Conservation (phyloP, 2,888 invertebrate genomes). For the Cotesia congregata region DNA sequence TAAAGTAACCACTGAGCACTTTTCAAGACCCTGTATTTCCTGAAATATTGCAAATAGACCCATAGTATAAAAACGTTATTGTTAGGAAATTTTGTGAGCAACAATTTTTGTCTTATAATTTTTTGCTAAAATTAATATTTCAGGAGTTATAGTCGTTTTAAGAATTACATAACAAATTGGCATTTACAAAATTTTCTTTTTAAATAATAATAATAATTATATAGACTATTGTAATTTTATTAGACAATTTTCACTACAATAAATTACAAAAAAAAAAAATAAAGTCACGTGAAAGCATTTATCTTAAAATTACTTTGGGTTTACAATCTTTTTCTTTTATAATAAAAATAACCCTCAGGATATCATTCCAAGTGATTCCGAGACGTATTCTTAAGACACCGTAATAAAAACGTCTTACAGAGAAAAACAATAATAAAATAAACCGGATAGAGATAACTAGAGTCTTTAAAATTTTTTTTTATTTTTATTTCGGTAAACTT, state of each 20-base stretch:
- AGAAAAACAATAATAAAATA: neutral
- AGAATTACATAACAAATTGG: no score
- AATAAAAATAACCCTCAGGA: neutral
- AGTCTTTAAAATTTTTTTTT: neutral
- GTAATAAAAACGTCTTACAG: neutral
- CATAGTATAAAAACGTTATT: no score
- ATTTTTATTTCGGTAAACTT: neutral
- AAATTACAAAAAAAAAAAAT: neutral
- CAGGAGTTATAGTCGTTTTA: no score
- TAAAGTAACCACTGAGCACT: no score
- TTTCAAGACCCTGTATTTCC: no score
- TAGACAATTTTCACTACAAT: neutral
- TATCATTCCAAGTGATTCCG: neutral
- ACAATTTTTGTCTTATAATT: no score
- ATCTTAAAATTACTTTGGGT: neutral
- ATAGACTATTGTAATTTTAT: neutral
- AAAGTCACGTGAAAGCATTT: neutral
- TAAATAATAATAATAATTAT: neutral
- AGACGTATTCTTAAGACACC: neutral
- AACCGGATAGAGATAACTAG: neutral
- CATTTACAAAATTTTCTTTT: neutral
- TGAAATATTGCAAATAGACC: no score
- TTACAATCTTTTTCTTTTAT: slow-evolving; percentile 1
- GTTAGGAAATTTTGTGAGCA: no score
- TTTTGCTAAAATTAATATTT: no score